Conservation (phyloP, 2,113 vertebrate genomes). For the Toxotes chatareus region DNA sequence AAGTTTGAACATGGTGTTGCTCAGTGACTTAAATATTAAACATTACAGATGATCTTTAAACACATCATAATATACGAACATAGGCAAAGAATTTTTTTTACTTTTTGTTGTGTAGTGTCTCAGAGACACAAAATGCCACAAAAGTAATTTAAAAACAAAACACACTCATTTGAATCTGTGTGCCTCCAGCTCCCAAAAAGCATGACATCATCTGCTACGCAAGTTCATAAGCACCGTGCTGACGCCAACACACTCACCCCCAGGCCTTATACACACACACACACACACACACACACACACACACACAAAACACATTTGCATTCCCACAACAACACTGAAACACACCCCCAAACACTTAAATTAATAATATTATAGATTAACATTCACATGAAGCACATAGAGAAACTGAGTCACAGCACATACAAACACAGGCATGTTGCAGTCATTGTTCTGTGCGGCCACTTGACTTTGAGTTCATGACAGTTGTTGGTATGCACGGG, state of each 20-base stretch:
- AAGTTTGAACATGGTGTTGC: neutral
- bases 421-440: constrained; percentile 1
- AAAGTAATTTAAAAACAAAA: neutral
- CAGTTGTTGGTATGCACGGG: constrained; percentile 50
- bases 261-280: neutral
- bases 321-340: neutral
- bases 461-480: constrained; percentile 63
- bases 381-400: neutral
- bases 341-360: neutral
- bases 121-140: neutral
- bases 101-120: neutral
- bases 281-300: neutral
- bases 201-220: constrained; percentile 22
- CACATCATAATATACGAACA: neutral
- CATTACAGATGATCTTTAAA: neutral
- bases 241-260: constrained; percentile 27
- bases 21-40: neutral
- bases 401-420: neutral
- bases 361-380: neutral
- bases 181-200: neutral
- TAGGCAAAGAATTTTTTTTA: neutral
- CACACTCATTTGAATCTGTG: neutral
- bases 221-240: neutral
- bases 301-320: neutral
- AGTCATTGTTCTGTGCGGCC: constrained; percentile 22